These are phyloP conservation scores for Sycon ciliatum DNA, from an alignment of 37 sponge, comb jelly and placozoan species.

Conservation along the genomic window DNA sequence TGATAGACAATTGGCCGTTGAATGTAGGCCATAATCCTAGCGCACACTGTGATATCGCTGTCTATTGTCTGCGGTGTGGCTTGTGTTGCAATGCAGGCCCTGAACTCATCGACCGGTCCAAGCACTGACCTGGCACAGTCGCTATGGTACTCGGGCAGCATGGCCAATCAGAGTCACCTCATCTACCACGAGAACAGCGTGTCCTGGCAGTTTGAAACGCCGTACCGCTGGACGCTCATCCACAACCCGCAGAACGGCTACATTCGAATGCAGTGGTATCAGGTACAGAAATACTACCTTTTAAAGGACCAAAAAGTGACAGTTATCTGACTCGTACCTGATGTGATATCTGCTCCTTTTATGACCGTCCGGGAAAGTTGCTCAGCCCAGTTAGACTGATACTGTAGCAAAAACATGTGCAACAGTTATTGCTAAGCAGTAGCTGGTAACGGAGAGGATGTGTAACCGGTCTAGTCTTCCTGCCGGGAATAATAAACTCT, in stretches of 20 bases:
- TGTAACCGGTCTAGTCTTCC: no score
- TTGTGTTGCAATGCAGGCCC: neutral
- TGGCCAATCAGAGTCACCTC: neutral
- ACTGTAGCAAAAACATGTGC: no score
- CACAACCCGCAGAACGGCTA: conserved; percentile 16
- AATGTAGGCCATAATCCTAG: neutral
- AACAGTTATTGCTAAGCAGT: no score
- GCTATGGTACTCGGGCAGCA: neutral
- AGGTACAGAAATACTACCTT: no score
- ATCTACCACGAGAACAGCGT: neutral
- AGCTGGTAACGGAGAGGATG: no score
- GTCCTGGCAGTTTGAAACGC: conserved; percentile 1
- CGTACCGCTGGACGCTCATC: neutral
- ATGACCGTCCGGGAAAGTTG: no score
- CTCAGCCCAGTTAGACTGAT: no score
- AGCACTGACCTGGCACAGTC: neutral
- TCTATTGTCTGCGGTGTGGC: neutral
- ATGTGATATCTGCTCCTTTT: no score
- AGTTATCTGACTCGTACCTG: no score
- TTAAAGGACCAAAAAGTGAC: no score
- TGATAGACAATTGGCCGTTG: no score
- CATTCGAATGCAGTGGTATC: neutral
- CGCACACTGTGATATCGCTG: neutral
- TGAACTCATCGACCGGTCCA: neutral
- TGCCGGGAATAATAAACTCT: no score